Conservation (phyloP, 2,113 vertebrate species). For the Cephalophus harveyi region DNA sequence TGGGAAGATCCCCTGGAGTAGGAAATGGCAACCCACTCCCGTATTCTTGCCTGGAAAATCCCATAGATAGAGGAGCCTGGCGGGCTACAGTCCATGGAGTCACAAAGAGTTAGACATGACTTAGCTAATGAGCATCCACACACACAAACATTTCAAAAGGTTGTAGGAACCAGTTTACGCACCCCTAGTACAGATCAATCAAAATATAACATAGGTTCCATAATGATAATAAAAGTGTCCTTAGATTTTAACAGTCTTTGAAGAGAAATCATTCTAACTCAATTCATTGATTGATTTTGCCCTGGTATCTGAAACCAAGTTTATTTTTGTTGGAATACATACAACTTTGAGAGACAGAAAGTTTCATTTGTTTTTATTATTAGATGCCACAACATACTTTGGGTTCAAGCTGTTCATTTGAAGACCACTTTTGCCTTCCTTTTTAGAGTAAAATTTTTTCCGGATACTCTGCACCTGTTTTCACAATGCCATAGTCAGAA, state of each 20-base stretch:
- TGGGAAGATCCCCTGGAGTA: neutral
- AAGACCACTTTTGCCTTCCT: conserved; percentile 25
- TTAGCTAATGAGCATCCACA: neutral
- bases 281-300: neutral
- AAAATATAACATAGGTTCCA: neutral
- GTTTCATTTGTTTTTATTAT: conserved; percentile 42
- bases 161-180: neutral
- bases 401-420: neutral
- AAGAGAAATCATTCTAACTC: neutral
- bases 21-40: neutral
- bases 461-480: conserved; percentile 55
- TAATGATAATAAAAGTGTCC: neutral
- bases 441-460: conserved; percentile 10
- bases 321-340: conserved; percentile 52
- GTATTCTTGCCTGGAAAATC: neutral
- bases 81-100: neutral
- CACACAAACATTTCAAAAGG: conserved; percentile 16
- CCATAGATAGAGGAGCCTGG: neutral
- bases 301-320: neutral
- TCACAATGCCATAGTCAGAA: conserved; percentile 5
- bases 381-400: neutral
- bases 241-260: neutral
- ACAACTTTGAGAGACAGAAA: neutral
- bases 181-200: neutral
- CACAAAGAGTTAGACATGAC: neutral